phyloP scores from a whole-genome alignment of 2,797 vertebrate genomes.

The Lerista edwardsae region DNA sequence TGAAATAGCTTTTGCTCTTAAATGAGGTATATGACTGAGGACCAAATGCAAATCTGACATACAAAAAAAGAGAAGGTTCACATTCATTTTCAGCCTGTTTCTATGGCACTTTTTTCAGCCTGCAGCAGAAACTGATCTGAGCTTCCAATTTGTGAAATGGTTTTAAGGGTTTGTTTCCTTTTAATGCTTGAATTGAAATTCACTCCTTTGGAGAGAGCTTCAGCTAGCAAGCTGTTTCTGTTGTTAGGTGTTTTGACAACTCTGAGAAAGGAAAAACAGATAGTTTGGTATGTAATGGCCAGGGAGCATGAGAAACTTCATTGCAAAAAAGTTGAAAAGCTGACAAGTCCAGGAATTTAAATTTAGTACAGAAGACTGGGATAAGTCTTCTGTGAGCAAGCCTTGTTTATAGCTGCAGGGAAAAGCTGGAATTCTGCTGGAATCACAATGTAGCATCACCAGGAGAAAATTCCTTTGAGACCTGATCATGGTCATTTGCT shows the following conservation, averaged over 20 bases:
- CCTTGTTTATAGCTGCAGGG: background rate
- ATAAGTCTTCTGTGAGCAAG: background rate
- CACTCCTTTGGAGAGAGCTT: background rate
- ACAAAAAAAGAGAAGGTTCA: background rate
- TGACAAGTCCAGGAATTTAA: background rate
- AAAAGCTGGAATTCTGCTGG: background rate
- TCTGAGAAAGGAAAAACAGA: background rate
- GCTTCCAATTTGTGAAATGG: conserved; percentile 16
- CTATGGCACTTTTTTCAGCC: background rate
- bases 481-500: background rate
- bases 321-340: background rate
- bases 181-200: conserved; percentile 18
- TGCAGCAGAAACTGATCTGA: background rate
- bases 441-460: background rate
- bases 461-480: background rate
- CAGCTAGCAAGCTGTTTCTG: background rate
- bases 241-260: background rate
- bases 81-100: conserved; percentile 1
- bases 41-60: conserved; percentile 2
- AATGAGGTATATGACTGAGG: background rate
- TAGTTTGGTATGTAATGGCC: background rate
- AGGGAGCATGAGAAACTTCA: background rate
- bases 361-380: background rate
- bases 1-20: background rate
- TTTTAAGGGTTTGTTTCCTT: conserved; percentile 31